Evolutionary conservation across 2,797 vertebrate species (phyloP).

Genomic region (Poeciliopsis gracilis): DNA sequence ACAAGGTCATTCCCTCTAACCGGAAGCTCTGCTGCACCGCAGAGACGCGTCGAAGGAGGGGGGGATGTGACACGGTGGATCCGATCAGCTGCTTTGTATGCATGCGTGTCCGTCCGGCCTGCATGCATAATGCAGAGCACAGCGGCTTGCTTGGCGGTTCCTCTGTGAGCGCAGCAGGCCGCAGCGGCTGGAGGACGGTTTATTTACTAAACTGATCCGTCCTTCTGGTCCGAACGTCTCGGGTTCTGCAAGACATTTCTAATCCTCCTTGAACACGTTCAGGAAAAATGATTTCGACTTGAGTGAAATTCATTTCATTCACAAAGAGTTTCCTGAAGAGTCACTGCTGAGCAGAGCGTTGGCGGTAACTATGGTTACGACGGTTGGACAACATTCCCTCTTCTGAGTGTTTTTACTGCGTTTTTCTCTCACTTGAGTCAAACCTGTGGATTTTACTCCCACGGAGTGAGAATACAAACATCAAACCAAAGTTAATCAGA

Average conservation of each 20-base stretch:
- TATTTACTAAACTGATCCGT: not conserved
- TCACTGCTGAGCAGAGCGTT: not conserved
- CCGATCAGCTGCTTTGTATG: slow-evolving; percentile 12
- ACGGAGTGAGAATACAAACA: no score
- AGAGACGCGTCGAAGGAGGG: not conserved
- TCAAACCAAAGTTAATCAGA: no score
- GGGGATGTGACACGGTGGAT: not conserved
- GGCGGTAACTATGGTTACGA: no score
- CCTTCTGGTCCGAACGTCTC: not conserved
- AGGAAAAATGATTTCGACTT: not conserved
- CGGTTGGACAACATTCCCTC: no score
- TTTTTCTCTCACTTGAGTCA: no score
- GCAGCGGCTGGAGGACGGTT: slow-evolving; percentile 3
- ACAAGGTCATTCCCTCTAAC: not conserved
- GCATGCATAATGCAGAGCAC: slow-evolving; percentile 25
- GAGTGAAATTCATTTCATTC: not conserved
- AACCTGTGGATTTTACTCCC: no score
- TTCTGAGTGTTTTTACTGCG: no score
- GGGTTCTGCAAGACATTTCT: not conserved
- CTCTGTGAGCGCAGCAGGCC: not conserved
- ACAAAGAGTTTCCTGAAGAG: not conserved
- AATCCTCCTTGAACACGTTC: not conserved
- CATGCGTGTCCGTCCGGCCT: slow-evolving; percentile 6
- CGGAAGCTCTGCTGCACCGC: not conserved
- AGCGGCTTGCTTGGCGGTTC: not conserved